phyloP scores from a whole-genome alignment of 2,797 vertebrate genomes.

The Myotis myotis region DNA sequence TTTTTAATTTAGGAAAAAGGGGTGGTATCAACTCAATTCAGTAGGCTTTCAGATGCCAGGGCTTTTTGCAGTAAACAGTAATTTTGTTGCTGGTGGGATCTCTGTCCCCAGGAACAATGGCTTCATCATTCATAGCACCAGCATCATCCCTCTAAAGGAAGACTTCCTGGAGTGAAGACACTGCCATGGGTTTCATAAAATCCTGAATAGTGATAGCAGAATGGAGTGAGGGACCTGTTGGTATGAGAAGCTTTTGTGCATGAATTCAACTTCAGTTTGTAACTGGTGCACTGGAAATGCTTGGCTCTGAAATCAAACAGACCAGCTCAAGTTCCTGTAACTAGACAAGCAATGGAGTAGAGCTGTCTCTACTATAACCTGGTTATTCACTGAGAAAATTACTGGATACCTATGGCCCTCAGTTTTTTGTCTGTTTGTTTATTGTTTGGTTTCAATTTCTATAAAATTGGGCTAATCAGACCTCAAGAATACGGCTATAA shows the following conservation, averaged over 20 bases:
- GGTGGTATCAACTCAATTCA: neutral
- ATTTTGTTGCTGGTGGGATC: conserved; percentile 2
- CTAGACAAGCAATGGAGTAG: too few relatives aligned
- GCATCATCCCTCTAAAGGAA: neutral
- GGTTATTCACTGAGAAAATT: neutral
- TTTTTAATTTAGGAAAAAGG: conserved; percentile 62
- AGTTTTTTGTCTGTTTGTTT: neutral
- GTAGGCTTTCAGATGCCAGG: conserved; percentile 2
- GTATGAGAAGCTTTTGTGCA: neutral
- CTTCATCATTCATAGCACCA: neutral
- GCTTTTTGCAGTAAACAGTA: neutral
- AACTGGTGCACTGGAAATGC: neutral
- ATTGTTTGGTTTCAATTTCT: neutral
- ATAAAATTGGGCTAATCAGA: neutral
- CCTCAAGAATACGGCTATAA: neutral
- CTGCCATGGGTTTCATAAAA: neutral
- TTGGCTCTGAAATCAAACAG: neutral
- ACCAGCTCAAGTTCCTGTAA: neutral
- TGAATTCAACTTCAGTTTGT: neutral
- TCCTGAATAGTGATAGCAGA: neutral
- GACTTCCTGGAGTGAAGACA: neutral
- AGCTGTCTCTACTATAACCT: neutral
- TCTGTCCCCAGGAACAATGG: conserved; percentile 3
- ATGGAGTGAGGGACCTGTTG: neutral
- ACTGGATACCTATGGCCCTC: neutral